Conservation (phyloP, 2,797 vertebrate species). For the Sus cebifrons region DNA sequence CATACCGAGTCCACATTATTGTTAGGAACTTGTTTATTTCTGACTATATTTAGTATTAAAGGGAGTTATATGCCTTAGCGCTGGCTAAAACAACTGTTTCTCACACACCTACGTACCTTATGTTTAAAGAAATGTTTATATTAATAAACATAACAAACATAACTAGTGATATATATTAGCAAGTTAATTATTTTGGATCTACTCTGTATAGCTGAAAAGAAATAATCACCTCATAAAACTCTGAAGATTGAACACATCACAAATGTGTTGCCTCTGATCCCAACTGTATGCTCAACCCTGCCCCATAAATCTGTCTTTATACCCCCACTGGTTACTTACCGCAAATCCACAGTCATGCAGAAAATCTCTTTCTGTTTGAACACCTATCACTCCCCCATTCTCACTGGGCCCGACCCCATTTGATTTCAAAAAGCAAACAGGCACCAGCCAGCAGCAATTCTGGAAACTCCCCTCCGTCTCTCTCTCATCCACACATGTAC, state of each 20-base stretch:
- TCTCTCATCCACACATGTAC: background rate
- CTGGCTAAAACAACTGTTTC: background rate
- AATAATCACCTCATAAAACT: background rate
- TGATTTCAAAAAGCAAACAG: background rate
- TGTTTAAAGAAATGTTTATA: background rate
- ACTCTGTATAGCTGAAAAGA: background rate
- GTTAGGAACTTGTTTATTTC: background rate
- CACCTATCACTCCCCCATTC: background rate
- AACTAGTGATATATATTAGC: background rate
- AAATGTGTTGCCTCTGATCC: accelerated
- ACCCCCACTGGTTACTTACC: background rate
- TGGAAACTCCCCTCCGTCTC: background rate
- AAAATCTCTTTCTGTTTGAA: background rate
- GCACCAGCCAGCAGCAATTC: background rate
- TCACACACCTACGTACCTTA: background rate
- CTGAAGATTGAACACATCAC: background rate
- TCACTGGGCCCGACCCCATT: background rate
- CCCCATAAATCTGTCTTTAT: background rate
- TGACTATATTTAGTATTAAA: background rate
- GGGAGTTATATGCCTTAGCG: background rate
- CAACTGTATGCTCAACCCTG: background rate
- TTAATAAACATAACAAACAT: background rate
- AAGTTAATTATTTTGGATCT: background rate
- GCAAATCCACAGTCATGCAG: background rate
- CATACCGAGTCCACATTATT: background rate